Conservation (phyloP, 2,113 vertebrate species). For the Regulus satrapa region DNA sequence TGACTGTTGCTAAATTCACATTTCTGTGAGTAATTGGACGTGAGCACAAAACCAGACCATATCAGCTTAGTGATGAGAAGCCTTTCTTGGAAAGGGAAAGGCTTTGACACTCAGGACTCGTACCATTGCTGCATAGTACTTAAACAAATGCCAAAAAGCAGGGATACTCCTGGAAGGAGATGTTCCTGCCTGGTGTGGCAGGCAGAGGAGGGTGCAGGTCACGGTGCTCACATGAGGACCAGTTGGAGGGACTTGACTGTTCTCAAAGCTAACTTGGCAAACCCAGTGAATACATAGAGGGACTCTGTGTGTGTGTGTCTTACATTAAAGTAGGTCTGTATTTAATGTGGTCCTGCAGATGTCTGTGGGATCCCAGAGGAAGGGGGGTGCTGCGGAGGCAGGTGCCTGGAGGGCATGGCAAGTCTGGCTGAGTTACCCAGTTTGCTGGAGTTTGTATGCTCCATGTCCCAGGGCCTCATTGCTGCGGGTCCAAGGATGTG, state of each 20-base stretch:
- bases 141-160: background rate
- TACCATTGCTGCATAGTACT: background rate
- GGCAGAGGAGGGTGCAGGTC: background rate
- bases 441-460: background rate
- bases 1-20: background rate
- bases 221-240: background rate
- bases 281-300: background rate
- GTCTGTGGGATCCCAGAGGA: background rate
- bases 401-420: background rate
- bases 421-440: background rate
- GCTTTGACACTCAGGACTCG: background rate
- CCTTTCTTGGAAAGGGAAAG: background rate
- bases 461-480: accelerated
- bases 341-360: background rate
- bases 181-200: accelerated
- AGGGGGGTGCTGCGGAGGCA: background rate
- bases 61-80: background rate
- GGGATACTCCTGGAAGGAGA: background rate
- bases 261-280: background rate
- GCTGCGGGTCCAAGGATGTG: accelerated
- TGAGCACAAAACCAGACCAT: background rate
- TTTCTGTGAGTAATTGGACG: background rate
- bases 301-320: background rate
- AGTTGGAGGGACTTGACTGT: background rate
- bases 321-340: background rate